Base-by-base conservation (phyloP, 2,797 vertebrate species). In the Pteronotus mesoamericanus region DNA sequence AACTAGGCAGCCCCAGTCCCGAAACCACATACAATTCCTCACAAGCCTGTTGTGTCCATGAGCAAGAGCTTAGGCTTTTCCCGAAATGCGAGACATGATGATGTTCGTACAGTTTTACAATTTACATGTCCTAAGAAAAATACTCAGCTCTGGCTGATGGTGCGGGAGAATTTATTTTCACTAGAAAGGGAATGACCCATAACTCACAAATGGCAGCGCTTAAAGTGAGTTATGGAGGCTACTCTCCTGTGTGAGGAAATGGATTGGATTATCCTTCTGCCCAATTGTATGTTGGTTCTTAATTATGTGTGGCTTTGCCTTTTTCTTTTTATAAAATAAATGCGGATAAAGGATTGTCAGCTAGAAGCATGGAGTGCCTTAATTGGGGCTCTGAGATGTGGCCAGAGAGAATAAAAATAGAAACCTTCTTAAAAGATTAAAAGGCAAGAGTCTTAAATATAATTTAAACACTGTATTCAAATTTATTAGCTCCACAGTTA, bases 181-280 rank as follows among this genome's bases (percentile, higher is more conserved):
- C 97, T 97, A 96, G 98, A 95, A 98, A 97, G 98, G 96, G 98
- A 98, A 98, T 97, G 98, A 98, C 96, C 97, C 96, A 98, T 98
- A 98, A 98, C 95, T 98, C 98, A 98, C 68, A 95, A 98, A 91
- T 97, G 98, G 97, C 98, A 98, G 97, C 69, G 92, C 97, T 98
- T 98, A 97, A 88, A 97, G 94, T 98, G 98, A 98, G 91, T 98
- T 98, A 98, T 98, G 97, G 98, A 98, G 98, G 98, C 97, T 98
- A 98, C 97, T 98, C 98, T 98, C 98, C 97, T 97, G 95, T 94
- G 96, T 96, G 97, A 98, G 98, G 97, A 98, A 98, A 98, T 97
- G 98, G 98, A 98, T 98, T 97, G 97, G 97, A 97, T 98, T 98
- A 98, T 95, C 97, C 96, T 94, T 96, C 92, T 95, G 92, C 96